Conservation (phyloP, 2,797 vertebrate species). For the Sebastes paucispinis region DNA sequence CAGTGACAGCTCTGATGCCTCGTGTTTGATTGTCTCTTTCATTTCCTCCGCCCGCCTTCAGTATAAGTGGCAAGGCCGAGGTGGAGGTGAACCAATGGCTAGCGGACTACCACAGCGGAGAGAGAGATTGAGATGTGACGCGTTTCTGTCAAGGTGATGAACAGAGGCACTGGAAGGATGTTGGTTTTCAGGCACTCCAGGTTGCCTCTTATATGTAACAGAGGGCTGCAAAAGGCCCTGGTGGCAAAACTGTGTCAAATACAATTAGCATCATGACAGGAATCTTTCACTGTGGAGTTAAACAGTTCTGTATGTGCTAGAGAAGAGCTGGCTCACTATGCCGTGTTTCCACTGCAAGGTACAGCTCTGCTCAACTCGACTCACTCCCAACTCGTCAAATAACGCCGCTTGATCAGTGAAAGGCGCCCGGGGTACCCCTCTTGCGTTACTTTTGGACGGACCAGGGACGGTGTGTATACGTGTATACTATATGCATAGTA, state of each 20-base stretch:
- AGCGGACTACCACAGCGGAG: conserved; percentile 30
- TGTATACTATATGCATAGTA: too few relatives aligned
- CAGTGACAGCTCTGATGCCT: conserved; percentile 71
- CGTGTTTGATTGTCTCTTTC: conserved; percentile 76
- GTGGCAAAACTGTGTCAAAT: conserved; percentile 23
- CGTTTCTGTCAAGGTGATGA: conserved; percentile 47
- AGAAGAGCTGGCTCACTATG: neutral
- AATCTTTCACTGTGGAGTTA: conserved; percentile 5
- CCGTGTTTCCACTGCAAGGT: neutral
- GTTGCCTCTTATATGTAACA: conserved; percentile 11
- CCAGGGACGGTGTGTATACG: too few relatives aligned
- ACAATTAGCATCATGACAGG: conserved; percentile 22
- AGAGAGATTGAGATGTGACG: conserved; percentile 47
- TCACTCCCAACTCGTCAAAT: neutral
- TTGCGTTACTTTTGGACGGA: too few relatives aligned
- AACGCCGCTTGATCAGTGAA: too few relatives aligned
- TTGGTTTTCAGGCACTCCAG: conserved; percentile 39
- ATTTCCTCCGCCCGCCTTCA: conserved; percentile 61
- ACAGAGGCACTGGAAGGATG: conserved; percentile 33
- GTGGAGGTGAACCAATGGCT: conserved; percentile 58
- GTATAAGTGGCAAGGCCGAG: conserved; percentile 40
- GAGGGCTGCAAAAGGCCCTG: conserved; percentile 13
- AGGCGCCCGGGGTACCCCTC: too few relatives aligned
- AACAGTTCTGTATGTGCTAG: neutral
- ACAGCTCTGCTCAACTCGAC: neutral